These are phyloP conservation scores for Rugalucina vietnamica DNA, from an alignment of 2,888 invertebrate genomes.

Conservation along the genomic window DNA sequence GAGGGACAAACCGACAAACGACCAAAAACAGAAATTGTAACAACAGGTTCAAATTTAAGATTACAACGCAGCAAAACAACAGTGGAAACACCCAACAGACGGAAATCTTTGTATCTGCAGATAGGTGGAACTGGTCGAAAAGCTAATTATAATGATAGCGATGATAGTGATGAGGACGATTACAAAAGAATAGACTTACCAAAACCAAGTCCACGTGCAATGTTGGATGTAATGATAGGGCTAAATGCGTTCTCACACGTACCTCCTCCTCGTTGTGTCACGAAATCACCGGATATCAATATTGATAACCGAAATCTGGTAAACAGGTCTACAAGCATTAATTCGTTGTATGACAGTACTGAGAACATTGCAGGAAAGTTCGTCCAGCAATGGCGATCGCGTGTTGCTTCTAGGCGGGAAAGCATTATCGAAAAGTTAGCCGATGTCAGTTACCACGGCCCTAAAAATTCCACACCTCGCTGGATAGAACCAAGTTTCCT, in stretches of 20 bases:
- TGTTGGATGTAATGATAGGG: slow-evolving; percentile 60
- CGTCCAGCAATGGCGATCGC: slow-evolving; percentile 52
- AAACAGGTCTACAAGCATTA: neutral
- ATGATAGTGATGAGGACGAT: neutral
- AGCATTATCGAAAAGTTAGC: slow-evolving; percentile 53
- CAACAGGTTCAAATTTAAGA: slow-evolving; percentile 49
- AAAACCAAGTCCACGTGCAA: slow-evolving; percentile 47
- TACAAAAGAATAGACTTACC: neutral
- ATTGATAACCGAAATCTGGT: slow-evolving; percentile 4
- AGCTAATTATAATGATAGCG: neutral
- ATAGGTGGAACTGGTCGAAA: slow-evolving; percentile 37
- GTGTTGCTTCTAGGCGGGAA: slow-evolving; percentile 43
- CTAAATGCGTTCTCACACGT: slow-evolving; percentile 50
- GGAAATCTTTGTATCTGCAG: slow-evolving; percentile 63
- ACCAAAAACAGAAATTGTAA: neutral
- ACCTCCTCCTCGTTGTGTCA: slow-evolving; percentile 17
- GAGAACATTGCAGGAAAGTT: slow-evolving; percentile 54
- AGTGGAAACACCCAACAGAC: slow-evolving; percentile 31
- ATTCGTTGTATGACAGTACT: slow-evolving; percentile 41
- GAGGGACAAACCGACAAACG: neutral
- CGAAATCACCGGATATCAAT: neutral
- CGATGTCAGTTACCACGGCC: neutral
- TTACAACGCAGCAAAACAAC: neutral
- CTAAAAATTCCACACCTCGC: neutral
- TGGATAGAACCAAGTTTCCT: neutral